phyloP scores from a whole-genome alignment of 2,888 invertebrate genomes.

The Mylabris sibirica region DNA sequence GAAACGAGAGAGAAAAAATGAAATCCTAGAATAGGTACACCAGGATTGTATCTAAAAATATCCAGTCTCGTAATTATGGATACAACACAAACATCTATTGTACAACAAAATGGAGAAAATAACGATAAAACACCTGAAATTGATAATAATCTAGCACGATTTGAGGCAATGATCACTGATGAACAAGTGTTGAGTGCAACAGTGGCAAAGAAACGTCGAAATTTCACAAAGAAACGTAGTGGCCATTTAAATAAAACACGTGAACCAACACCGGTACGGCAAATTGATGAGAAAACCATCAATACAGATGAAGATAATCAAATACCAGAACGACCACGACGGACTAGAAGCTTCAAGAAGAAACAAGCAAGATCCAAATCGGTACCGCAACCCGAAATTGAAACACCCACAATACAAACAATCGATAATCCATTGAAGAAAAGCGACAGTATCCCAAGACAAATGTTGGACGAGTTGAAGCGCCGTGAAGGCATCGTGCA shows the following conservation, averaged over 20 bases:
- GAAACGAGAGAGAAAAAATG: background rate
- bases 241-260: conserved; percentile 63
- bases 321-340: conserved; percentile 53
- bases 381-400: conserved; percentile 17
- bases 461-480: conserved; percentile 33
- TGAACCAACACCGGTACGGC: conserved; percentile 71
- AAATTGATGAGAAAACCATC: conserved; percentile 47
- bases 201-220: conserved; percentile 68
- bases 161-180: conserved; percentile 57
- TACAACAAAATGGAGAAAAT: conserved; percentile 34
- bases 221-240: conserved; percentile 67
- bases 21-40: conserved; percentile 20
- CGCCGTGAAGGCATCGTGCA: conserved; percentile 50
- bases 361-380: conserved; percentile 38
- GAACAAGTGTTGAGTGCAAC: conserved; percentile 65
- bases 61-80: conserved; percentile 56
- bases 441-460: conserved; percentile 34
- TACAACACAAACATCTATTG: conserved; percentile 49
- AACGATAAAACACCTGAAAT: conserved; percentile 28
- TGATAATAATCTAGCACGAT: conserved; percentile 42
- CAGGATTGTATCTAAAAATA: conserved; percentile 50
- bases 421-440: conserved; percentile 19
- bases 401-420: conserved; percentile 21
- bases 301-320: conserved; percentile 57
- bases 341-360: conserved; percentile 38